Base-by-base conservation (phyloP, 1,140 invertebrate species). In the Parapsyche elsis region DNA sequence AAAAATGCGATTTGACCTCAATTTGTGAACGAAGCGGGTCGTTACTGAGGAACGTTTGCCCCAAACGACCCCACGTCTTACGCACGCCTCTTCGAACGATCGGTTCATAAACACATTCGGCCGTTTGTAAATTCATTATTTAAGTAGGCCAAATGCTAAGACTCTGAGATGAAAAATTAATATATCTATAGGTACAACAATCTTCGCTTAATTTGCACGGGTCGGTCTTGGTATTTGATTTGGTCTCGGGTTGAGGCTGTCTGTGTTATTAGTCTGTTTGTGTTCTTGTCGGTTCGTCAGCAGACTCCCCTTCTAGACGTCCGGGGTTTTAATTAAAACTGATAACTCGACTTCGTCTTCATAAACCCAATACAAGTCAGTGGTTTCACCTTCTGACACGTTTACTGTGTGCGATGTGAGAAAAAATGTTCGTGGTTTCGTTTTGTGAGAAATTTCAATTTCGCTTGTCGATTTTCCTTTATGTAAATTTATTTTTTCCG, bases 321-420 rank as follows among this genome's bases (percentile, higher is more conserved):
- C 30, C 26, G n/a, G 46, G n/a, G n/a, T n/a, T n/a, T n/a, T n/a
- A n/a, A 74, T 74, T 74, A 74, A 74, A 74, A 74, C 30, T 53
- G 19, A 74, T 46, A 74, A 74, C 71, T 74, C 71, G 9, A 26
- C 23, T 71, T 71, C 24, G 24, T 71, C 24, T 71, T 71, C 67
- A 71, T 71, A n/a, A 71, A 30, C 23, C 1, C 5, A 10, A 14
- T 24, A 10, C 23, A 71, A 30, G 67, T 26, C 67, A 44, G 16
- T 1, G 14, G 2, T 57, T 26, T 26, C 5, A 21, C 2, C 12
- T 2, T 21, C 21, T 67, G 61, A 67, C 16, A 7, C 21, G 44
- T 38, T 49, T 21, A 44, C 30, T 23, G 59, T 23, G 59, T 16
- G 16, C 59, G 59, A 9, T 0, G 5, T 46, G 30, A 38, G 9